A percentile compares a stretch with the other conserved stretches of the same genome.
Evolutionary conservation across 1,140 invertebrate genomes (phyloP).

Genomic region (Potamilus streckersoni): DNA sequence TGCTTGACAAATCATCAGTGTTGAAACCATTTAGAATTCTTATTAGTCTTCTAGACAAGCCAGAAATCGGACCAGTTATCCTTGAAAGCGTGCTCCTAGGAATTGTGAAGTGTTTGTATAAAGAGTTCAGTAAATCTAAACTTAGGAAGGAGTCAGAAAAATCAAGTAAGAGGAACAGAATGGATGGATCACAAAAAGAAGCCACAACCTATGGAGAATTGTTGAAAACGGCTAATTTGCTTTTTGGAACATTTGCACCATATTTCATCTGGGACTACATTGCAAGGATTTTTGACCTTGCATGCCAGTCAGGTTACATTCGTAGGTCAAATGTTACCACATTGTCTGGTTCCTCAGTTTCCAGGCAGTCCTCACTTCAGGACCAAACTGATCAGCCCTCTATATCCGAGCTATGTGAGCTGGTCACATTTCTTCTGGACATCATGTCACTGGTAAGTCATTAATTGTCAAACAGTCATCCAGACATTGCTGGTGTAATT

Average conservation of each 20-base stretch:
- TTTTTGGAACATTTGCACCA: conserved; percentile 87
- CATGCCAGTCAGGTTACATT: conserved; percentile 67
- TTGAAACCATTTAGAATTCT: conserved; percentile 87
- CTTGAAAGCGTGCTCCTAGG: conserved; percentile 88
- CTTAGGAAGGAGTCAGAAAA: conserved; percentile 11
- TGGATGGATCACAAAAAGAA: conserved; percentile 22
- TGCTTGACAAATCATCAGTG: conserved; percentile 30
- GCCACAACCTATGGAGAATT: conserved; percentile 68
- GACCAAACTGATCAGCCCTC: conserved; percentile 37
- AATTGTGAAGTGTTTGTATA: conserved; percentile 78
- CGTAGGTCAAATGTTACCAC: conserved; percentile 25
- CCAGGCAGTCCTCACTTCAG: not conserved
- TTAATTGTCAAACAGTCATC: conserved; percentile 12
- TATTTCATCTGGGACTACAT: conserved; percentile 90
- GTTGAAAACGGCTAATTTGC: conserved; percentile 85
- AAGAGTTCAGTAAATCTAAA: conserved; percentile 48
- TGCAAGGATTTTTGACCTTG: conserved; percentile 77
- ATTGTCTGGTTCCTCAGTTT: conserved; percentile 6
- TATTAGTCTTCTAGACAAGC: conserved; percentile 88
- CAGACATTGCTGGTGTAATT: not conserved
- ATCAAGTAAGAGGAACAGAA: conserved; percentile 27
- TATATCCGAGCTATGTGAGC: conserved; percentile 73
- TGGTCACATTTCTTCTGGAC: conserved; percentile 84
- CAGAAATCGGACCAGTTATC: conserved; percentile 87
- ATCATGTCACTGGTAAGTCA: conserved; percentile 76